A percentile compares a stretch with the other conserved stretches of the same genome.
Evolutionary conservation across 2,797 vertebrate genomes (phyloP).

Genomic region (Microctenopoma steveboyesi): DNA sequence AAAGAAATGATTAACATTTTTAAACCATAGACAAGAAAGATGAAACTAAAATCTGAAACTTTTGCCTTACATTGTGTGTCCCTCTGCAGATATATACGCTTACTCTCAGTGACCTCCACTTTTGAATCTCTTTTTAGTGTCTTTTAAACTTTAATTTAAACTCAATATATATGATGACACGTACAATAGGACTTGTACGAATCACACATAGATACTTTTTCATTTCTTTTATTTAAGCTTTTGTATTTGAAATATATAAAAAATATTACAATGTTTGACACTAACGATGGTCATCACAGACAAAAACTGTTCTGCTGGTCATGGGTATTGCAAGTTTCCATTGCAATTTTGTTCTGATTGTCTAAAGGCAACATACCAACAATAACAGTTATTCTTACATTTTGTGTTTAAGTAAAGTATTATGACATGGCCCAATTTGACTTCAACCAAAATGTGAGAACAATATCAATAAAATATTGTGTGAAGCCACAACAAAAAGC

Average conservation of each 20-base stretch:
- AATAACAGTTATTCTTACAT: constrained; percentile 3
- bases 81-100: constrained; percentile 18
- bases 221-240: background rate
- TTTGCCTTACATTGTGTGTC: constrained; percentile 33
- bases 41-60: constrained; percentile 39
- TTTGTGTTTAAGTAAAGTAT: constrained; percentile 20
- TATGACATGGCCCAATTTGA: constrained; percentile 13
- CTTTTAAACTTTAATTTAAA: background rate
- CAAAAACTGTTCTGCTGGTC: background rate
- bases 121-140: background rate
- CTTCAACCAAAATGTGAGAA: constrained; percentile 22
- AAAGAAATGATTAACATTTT: constrained; percentile 14
- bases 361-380: constrained; percentile 17
- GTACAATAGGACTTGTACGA: background rate
- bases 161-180: background rate
- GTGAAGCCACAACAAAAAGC: constrained; percentile 4
- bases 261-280: background rate
- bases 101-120: constrained; percentile 24
- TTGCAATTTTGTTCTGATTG: background rate
- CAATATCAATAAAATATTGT: constrained; percentile 8
- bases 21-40: constrained; percentile 13
- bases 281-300: background rate
- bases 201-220: background rate
- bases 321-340: background rate
- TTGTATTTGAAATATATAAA: background rate